These are phyloP conservation scores for Pristionchus entomophagus DNA, from an alignment of 2,888 invertebrate species.

Conservation along the genomic window DNA sequence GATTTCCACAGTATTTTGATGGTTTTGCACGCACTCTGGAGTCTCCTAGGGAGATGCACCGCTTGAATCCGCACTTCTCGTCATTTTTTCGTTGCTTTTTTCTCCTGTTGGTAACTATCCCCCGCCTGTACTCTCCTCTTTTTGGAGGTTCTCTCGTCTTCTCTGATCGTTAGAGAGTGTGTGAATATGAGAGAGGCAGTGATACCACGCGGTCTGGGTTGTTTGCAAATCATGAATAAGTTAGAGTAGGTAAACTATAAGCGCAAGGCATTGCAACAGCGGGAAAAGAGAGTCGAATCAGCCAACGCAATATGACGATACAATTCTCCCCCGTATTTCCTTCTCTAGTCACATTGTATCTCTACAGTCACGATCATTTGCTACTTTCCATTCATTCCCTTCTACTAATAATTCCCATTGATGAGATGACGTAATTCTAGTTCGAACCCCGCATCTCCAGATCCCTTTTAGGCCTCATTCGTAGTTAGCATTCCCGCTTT, in stretches of 20 bases:
- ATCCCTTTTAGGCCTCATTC: neutral
- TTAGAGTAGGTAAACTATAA: neutral
- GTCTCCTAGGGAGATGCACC: neutral
- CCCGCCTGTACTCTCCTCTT: neutral
- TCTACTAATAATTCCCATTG: neutral
- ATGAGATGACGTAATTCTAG: neutral
- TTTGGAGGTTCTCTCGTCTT: neutral
- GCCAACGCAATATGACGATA: neutral
- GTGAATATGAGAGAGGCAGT: neutral
- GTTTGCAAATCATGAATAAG: constrained; percentile 18
- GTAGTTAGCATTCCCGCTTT: neutral
- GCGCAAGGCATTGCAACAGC: neutral
- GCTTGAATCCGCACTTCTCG: neutral
- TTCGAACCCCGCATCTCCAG: neutral
- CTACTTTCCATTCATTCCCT: too few species aligned
- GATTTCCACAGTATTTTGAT: neutral
- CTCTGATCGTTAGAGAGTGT: neutral
- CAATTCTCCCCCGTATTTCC: neutral
- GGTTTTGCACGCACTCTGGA: neutral
- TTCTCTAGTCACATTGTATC: neutral
- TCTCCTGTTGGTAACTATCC: too few species aligned
- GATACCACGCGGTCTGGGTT: neutral
- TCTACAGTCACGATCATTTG: too few species aligned
- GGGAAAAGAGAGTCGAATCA: neutral
- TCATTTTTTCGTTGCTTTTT: neutral